Conservation (phyloP, 2,797 vertebrate species). For the Poeciliopsis infans region DNA sequence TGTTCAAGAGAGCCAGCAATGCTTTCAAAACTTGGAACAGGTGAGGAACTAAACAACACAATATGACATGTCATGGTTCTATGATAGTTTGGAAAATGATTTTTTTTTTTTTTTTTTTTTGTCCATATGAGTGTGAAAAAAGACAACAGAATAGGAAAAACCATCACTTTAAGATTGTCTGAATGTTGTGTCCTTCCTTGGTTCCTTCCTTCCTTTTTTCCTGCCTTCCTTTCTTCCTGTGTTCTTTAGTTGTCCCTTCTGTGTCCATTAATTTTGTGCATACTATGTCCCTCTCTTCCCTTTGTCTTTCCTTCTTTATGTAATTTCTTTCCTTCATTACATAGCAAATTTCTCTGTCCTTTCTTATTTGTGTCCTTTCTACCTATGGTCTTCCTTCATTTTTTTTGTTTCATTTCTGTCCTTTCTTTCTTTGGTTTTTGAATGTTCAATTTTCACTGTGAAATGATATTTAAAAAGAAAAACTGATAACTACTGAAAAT, state of each 20-base stretch:
- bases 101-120: not conserved
- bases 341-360: not conserved
- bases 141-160: not conserved
- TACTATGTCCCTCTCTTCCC: not conserved
- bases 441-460: not conserved
- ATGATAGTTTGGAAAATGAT: not conserved
- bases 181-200: not conserved
- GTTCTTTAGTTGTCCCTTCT: not conserved
- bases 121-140: not conserved
- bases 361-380: not conserved
- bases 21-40: slow-evolving; percentile 99
- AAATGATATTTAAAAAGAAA: not conserved
- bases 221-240: not conserved
- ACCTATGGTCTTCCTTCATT: not conserved
- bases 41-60: slow-evolving; percentile 52
- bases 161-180: not conserved
- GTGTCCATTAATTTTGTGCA: too few species aligned
- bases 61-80: not conserved
- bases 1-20: slow-evolving; percentile 98
- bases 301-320: not conserved
- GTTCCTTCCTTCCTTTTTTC: not conserved
- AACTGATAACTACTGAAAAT: not conserved
- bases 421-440: not conserved
- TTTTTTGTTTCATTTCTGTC: not conserved
- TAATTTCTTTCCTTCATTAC: not conserved